Evolutionary conservation across 2,888 invertebrate genomes (phyloP).

Genomic region (Trichogramma evanescens): DNA sequence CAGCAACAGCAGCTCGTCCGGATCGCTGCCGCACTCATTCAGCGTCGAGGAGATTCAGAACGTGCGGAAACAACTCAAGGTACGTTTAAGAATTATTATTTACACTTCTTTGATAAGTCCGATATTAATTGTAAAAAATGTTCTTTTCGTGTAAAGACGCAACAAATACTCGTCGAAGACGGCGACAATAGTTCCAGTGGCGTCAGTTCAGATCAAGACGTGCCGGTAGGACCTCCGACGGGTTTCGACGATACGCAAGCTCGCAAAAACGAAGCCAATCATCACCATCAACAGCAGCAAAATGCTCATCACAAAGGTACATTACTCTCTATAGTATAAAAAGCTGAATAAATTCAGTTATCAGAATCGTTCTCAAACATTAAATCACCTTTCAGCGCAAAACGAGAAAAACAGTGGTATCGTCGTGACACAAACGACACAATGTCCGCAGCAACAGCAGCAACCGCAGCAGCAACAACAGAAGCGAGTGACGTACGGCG

Average conservation of each 20-base stretch:
- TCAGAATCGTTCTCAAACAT: neutral
- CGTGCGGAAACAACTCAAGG: constrained; percentile 72
- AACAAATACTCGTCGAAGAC: constrained; percentile 56
- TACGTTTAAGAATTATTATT: constrained; percentile 1
- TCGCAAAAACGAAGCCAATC: constrained; percentile 43
- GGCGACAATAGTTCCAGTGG: constrained; percentile 85
- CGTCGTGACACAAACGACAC: neutral
- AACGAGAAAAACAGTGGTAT: constrained; percentile 10
- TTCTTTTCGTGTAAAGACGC: constrained; percentile 36
- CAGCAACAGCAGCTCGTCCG: constrained; percentile 61
- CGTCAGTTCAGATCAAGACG: constrained; percentile 79
- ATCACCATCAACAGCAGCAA: constrained; percentile 26
- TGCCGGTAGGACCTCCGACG: constrained; percentile 52
- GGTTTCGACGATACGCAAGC: constrained; percentile 46
- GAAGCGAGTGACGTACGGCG: constrained; percentile 34
- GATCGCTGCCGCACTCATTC: constrained; percentile 76
- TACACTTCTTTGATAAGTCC: neutral
- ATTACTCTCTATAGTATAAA: too few relatives aligned
- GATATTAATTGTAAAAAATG: neutral
- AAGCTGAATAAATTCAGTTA: too few relatives aligned
- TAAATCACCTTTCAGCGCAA: neutral
- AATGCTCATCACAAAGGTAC: constrained; percentile 10
- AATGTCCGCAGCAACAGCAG: neutral
- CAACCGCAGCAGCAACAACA: neutral
- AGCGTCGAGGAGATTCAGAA: constrained; percentile 86